A percentile compares a stretch with the other conserved stretches of the same genome.
Conservation (phyloP, 2,797 vertebrate genomes). For the Typhlichthys eigenmanni region DNA sequence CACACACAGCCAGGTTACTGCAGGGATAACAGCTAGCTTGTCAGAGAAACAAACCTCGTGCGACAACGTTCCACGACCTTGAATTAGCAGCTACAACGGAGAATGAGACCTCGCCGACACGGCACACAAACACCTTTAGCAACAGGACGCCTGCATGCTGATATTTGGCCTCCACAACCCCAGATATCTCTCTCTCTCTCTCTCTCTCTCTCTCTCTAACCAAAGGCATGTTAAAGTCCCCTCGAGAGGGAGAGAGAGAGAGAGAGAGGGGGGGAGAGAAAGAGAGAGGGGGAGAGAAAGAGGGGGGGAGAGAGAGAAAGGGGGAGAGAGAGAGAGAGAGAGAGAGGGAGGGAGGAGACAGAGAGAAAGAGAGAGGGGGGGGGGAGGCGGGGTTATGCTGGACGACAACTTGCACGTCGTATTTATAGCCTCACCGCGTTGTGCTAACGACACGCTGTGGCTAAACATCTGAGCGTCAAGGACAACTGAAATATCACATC, state of each 20-base stretch:
- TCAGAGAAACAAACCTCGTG: no score
- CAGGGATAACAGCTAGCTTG: slow-evolving; percentile 6
- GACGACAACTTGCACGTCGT: slow-evolving; percentile 52
- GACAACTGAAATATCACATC: slow-evolving; percentile 34
- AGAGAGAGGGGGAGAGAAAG: no score
- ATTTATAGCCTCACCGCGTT: slow-evolving; percentile 62
- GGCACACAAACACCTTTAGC: neutral
- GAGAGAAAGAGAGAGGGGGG: neutral
- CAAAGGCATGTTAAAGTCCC: no score
- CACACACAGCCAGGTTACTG: slow-evolving; percentile 5
- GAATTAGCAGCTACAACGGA: no score
- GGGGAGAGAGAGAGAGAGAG: no score
- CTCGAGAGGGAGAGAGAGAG: no score
- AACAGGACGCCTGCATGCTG: neutral
- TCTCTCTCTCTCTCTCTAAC: no score
- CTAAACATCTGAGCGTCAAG: slow-evolving; percentile 44
- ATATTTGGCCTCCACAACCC: neutral
- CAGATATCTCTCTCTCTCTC: neutral
- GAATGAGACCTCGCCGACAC: neutral
- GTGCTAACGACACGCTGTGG: slow-evolving; percentile 41
- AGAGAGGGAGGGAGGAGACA: neutral
- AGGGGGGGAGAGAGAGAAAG: no score
- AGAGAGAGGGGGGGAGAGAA: no score
- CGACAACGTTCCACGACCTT: no score
- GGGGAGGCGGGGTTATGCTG: slow-evolving; percentile 34